Base-by-base conservation (phyloP, 2,888 invertebrate species). In the Pycnomerus fuliginosus region DNA sequence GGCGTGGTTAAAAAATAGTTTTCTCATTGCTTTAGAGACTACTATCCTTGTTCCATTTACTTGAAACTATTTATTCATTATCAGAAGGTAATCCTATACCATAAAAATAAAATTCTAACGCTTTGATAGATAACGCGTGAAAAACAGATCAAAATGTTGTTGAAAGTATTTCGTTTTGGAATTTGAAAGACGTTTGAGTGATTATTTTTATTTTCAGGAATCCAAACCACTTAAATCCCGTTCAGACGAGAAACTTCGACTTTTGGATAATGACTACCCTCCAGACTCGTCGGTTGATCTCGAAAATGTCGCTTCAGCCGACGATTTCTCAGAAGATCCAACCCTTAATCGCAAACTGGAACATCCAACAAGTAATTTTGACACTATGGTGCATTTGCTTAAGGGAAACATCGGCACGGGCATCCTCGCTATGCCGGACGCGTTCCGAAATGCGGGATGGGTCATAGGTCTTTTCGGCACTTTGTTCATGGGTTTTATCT, bases 381-480 rank as follows among this genome's bases (percentile, higher is more conserved):
- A 87, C 63, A 87, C 88, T 1, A 76, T 86, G 69, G 82, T 84
- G 63, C 81, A 84, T 67, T 67, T 85, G 44, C 68, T 85, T 32
- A 85, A 85, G 65, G 83, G 82, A 1, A 82, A 65, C 39, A 59
- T 65, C 23, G 96, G 96, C 3, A 96, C 97, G 0, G 98, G 98
- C 2, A 94, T 98, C 56, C 75, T 98, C 55, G 97, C 98, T 3
- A 92, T 99, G 90, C 97, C 98, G 2, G 85, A 92, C 73, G 95
- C 94, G 10, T 90, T 95, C 67, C 85, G 87, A 69, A 90, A 95
- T 75, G 86, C 94, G 40, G 96, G 96, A 7, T 76, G 95, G 42
- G 85, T 60, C 63, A 80, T 93, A 47, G 94, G 95, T 52, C 79
- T 90, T 14, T 77, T 87, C 59, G 88, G 91, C 2, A 84, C 93